Conservation (phyloP, 2,888 invertebrate genomes). For the Ariolimax columbianus region DNA sequence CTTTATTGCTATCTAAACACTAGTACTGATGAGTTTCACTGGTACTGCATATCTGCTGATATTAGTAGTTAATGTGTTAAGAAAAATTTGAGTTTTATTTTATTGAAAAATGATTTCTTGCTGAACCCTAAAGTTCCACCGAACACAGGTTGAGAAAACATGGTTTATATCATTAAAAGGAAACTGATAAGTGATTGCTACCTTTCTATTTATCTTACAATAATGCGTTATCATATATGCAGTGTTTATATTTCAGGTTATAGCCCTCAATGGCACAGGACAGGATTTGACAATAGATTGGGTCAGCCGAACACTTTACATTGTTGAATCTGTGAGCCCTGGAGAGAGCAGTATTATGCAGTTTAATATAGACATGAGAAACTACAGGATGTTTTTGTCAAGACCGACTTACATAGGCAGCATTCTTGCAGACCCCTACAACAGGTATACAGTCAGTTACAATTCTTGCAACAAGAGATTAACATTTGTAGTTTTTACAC, state of each 20-base stretch:
- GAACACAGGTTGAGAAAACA: no score
- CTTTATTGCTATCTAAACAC: no score
- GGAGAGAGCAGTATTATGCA: conserved; percentile 78
- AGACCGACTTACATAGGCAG: conserved; percentile 82
- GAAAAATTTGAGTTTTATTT: no score
- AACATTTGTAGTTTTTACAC: not conserved
- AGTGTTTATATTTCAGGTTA: conserved; percentile 58
- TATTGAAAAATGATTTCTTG: no score
- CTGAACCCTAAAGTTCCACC: no score
- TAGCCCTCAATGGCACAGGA: conserved; percentile 79
- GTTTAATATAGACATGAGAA: conserved; percentile 70
- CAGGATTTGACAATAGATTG: conserved; percentile 90
- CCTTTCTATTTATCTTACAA: not conserved
- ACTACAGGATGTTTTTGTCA: conserved; percentile 64
- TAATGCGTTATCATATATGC: not conserved
- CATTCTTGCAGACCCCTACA: conserved; percentile 87
- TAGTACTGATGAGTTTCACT: no score
- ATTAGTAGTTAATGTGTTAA: no score
- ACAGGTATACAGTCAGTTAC: conserved; percentile 81
- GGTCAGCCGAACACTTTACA: conserved; percentile 90
- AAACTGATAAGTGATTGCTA: not conserved
- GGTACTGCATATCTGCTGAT: no score
- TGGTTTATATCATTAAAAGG: no score
- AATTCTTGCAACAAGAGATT: not conserved
- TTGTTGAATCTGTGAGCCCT: conserved; percentile 84